Evolutionary conservation across 2,888 invertebrate genomes (phyloP), one percentile per base, ranked within the genome.

Genomic region (Malthinus seriepunctatus): DNA sequence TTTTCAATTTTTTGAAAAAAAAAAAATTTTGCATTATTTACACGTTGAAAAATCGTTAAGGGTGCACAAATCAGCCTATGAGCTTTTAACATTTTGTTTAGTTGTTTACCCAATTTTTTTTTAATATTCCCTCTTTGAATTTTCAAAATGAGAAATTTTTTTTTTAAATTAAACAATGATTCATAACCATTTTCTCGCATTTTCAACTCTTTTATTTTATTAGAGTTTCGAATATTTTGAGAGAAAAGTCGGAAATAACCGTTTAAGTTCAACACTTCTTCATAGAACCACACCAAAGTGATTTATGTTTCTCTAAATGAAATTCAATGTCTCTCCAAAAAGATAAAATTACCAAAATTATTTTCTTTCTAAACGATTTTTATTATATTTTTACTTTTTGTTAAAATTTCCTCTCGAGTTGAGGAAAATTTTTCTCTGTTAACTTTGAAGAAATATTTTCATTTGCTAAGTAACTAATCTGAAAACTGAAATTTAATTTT

Each of bases 181-280:
- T 23, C 23, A 5, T 23, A 5, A 3, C 23, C 23, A 23, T 23
- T 5, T 23, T 23, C n/a, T n/a, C 23, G 5, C 23, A 23, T 23
- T 5, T 11, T 14, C 33, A 44, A 42, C 51, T 9, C 34, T 33
- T n/a, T 44, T 33, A 37, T 44, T 51, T 44, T 14, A 15, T 44
- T 51, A 42, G 10, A 33, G 51, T 12, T 32, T 34, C 23, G 51
- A 44, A 51, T 15, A 55, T 47, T 55, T 44, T 23, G 5, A 23
- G 23, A 49, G 44, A 49, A 45, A 56, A 44, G 33, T 42, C 38
- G 49, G 45, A 50, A 50, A 49, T 56, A 49, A 56, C 49, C 56
- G 15, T 56, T 56, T 56, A 56, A 37, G 31, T 32, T 38, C 51
- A 39, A 23, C 42, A 32, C 42, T 49, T 32, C 42, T 49, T 32